Evolutionary conservation across 1,140 invertebrate species (phyloP), one percentile per base, ranked within the genome.

Genomic region (Maconellicoccus hirsutus): DNA sequence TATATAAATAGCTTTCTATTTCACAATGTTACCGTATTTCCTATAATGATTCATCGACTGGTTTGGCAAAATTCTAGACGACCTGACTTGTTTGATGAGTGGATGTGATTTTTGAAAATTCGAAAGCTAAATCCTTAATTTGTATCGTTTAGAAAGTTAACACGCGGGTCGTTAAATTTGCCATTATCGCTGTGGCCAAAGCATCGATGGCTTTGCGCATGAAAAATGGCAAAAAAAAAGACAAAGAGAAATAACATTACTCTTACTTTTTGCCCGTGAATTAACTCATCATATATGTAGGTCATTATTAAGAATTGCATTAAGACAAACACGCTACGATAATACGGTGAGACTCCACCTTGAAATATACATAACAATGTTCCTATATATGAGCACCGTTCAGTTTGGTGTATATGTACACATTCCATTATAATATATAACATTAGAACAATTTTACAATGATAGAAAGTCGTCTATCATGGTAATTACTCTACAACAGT

Each of bases 181-280:
- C n/a, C 42, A 52, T 52, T 52, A 8, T 4, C 42, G n/a, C n/a
- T 16, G 12, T 33, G 29, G 29, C 29, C 29, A 3, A 16, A 16
- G 42, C n/a, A 19, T 52, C n/a, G 10, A 8, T 52, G 42, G 2
- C 3, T 52, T 3, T 16, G 16, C 12, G n/a, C 12, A 52, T 52
- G 42, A 52, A 52, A 52, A 52, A 14, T 52, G 42, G 42, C 29
- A 19, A 16, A 52, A 19, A 52, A 52, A 52, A 52, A 52, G 42
- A 52, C 42, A 52, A 52, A 52, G 42, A 52, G 42, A 52, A 52
- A 52, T 52, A 52, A 52, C n/a, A 16, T 52, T 52, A 52, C 42
- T 52, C 42, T 52, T 52, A 52, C 42, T 52, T 52, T 33, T 52
- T 52, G 42, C 42, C 42, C 42, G 42, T 52, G 42, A 52, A 52